Conservation (phyloP, 2,113 vertebrate species). For the Xyrauchen texanus region DNA sequence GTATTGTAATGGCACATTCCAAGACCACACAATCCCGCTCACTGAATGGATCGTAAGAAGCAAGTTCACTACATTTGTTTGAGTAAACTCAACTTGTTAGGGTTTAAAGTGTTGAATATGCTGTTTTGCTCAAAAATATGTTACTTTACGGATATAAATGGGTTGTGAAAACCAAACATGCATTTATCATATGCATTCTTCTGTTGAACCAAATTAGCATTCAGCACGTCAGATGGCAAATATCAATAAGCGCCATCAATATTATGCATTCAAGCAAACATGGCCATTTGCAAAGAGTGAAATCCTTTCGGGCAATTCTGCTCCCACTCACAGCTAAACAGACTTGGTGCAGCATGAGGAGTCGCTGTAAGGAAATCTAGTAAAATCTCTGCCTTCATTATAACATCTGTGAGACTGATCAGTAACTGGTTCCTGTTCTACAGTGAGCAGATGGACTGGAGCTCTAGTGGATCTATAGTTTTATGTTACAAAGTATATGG, state of each 20-base stretch:
- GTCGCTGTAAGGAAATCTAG: not conserved
- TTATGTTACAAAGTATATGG: too few relatives aligned
- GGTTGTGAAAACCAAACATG: not conserved
- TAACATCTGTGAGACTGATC: not conserved
- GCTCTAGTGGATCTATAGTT: too few relatives aligned
- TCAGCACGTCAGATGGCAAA: not conserved
- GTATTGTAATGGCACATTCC: conserved; percentile 54
- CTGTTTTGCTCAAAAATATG: too few relatives aligned
- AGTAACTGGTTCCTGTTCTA: not conserved
- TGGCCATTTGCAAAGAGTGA: not conserved
- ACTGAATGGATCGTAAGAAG: not conserved
- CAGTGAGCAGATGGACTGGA: not conserved
- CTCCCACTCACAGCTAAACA: not conserved
- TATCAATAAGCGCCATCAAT: not conserved
- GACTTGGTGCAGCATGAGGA: not conserved
- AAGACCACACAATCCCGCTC: conserved; percentile 40
- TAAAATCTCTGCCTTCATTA: not conserved
- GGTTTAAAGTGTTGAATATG: too few relatives aligned
- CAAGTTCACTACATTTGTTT: not conserved
- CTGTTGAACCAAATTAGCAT: not conserved
- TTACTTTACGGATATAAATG: not conserved
- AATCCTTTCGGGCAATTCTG: not conserved
- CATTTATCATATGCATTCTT: not conserved
- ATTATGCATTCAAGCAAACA: conserved; percentile 2
- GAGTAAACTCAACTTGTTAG: too few relatives aligned